Conservation (phyloP, 2,113 vertebrate genomes). For the Leptocoma aspasia region DNA sequence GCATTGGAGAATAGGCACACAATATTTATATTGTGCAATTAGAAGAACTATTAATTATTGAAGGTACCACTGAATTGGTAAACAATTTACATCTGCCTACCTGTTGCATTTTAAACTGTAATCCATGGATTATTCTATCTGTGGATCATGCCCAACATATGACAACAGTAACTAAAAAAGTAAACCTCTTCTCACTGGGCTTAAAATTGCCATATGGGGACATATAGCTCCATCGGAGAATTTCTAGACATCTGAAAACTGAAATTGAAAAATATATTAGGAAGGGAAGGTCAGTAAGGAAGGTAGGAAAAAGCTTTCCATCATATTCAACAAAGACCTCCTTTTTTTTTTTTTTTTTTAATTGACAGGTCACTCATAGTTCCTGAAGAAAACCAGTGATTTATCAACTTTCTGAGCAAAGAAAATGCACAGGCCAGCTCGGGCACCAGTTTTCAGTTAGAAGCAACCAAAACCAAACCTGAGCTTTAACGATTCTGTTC, state of each 20-base stretch:
- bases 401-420: neutral
- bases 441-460: neutral
- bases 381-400: neutral
- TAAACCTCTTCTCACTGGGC: neutral
- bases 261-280: neutral
- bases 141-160: neutral
- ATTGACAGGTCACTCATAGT: neutral
- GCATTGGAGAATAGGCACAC: neutral
- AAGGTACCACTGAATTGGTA: neutral
- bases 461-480: neutral
- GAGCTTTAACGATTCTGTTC: neutral
- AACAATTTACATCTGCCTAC: neutral
- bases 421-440: neutral
- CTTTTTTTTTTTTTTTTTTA: neutral
- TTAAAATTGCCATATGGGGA: neutral
- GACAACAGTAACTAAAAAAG: neutral
- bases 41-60: neutral
- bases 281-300: neutral
- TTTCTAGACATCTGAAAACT: neutral
- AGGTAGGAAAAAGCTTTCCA: neutral
- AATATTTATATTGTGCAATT: neutral
- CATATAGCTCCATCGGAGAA: neutral
- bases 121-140: neutral
- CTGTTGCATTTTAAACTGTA: neutral
- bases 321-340: neutral